These are phyloP conservation scores for Gallinago nigripennis DNA, from an alignment of 2,797 vertebrate genomes.

Conservation along the genomic window DNA sequence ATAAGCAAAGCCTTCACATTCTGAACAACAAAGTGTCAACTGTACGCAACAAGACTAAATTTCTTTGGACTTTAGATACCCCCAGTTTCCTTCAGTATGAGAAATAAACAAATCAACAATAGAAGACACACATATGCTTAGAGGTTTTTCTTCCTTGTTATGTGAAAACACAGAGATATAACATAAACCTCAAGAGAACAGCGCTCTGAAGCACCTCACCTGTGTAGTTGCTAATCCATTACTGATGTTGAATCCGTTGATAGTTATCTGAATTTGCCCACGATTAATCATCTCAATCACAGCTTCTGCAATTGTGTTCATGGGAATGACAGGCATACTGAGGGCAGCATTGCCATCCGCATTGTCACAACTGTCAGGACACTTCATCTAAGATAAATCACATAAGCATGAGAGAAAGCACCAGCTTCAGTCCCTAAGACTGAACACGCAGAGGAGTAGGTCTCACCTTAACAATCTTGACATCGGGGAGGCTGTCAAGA, in stretches of 20 bases:
- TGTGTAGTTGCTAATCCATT: slow-evolving; percentile 98
- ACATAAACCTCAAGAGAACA: background rate
- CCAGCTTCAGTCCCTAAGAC: background rate
- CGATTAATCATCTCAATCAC: slow-evolving; percentile 99
- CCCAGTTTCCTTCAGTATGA: background rate
- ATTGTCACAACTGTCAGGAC: slow-evolving; percentile 88
- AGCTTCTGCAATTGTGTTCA: slow-evolving; percentile 98
- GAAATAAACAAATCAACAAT: background rate
- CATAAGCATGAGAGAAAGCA: background rate
- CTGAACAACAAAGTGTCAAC: background rate
- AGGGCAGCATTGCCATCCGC: slow-evolving; percentile 88
- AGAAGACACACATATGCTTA: background rate
- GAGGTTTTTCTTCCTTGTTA: background rate
- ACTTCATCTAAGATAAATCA: slow-evolving; percentile 87
- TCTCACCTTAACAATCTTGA: slow-evolving; percentile 96
- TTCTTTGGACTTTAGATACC: background rate
- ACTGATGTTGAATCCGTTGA: slow-evolving; percentile 97
- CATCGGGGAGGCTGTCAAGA: slow-evolving; percentile 95
- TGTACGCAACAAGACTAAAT: background rate
- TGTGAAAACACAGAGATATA: background rate
- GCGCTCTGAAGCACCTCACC: slow-evolving; percentile 73
- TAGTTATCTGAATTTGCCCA: slow-evolving; percentile 98
- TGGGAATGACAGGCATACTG: slow-evolving; percentile 97
- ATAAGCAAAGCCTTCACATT: background rate
- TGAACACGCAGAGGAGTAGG: background rate